A percentile compares a stretch with the other conserved stretches of the same genome.
phyloP scores from a whole-genome alignment of 2,113 vertebrate species.

The Pantherophis guttatus region DNA sequence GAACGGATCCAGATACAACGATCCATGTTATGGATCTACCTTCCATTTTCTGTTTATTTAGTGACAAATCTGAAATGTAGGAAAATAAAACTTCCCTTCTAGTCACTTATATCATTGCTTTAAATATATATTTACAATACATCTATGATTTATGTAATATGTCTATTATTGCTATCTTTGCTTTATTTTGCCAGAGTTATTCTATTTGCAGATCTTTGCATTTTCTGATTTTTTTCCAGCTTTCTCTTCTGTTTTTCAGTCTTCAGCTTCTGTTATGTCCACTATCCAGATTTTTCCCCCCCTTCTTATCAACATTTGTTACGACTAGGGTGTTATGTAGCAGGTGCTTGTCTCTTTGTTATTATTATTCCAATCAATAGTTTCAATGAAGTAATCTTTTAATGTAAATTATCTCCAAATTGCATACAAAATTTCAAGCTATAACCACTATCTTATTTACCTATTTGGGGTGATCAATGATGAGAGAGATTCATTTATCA shows the following conservation, averaged over 20 bases:
- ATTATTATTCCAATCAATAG: not conserved
- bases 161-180: too few species aligned
- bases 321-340: too few species aligned
- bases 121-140: not conserved
- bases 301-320: too few species aligned
- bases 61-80: not conserved
- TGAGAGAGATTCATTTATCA: not conserved
- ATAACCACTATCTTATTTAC: not conserved
- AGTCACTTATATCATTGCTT: not conserved
- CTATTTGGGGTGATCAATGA: not conserved
- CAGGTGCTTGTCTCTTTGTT: not conserved
- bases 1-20: too few species aligned
- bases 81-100: not conserved
- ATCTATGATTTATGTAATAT: not conserved
- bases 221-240: too few species aligned
- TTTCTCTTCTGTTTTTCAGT: too few species aligned
- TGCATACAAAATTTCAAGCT: not conserved
- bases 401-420: not conserved
- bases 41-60: not conserved
- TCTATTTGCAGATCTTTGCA: too few species aligned
- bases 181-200: too few species aligned
- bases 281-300: too few species aligned
- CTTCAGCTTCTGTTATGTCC: too few species aligned
- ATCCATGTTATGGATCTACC: too few species aligned
- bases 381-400: not conserved